A percentile compares a stretch with the other conserved stretches of the same genome.
phyloP scores from a whole-genome alignment of 2,888 invertebrate species.

The Drosophila engyochracea region DNA sequence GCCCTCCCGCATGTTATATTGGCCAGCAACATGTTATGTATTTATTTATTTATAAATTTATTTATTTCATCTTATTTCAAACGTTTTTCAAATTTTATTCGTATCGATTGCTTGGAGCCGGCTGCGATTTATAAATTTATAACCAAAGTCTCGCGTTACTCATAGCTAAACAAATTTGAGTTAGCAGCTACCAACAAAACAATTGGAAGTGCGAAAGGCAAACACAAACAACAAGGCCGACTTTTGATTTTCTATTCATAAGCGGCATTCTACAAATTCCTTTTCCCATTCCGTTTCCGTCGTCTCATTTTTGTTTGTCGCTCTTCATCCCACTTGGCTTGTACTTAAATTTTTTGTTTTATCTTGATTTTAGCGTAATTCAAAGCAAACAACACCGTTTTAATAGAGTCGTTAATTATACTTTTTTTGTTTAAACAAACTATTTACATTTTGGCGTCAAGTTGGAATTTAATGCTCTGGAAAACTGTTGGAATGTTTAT shows the following conservation, averaged over 20 bases:
- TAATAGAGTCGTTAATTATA: slow-evolving; percentile 16
- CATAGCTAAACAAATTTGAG: slow-evolving; percentile 48
- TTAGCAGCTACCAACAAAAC: slow-evolving; percentile 24
- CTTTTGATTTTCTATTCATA: slow-evolving; percentile 51
- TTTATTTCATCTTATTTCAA: neutral
- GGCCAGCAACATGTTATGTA: slow-evolving; percentile 50
- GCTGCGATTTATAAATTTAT: slow-evolving; percentile 34
- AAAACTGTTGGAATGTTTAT: neutral
- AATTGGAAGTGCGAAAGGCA: slow-evolving; percentile 57
- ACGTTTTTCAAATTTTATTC: slow-evolving; percentile 6
- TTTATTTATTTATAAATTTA: slow-evolving; percentile 14
- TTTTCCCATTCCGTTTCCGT: slow-evolving; percentile 16
- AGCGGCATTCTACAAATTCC: slow-evolving; percentile 34
- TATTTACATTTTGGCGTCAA: neutral
- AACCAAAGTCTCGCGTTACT: slow-evolving; percentile 15
- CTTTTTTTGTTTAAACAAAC: slow-evolving; percentile 22
- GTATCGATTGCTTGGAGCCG: slow-evolving; percentile 38
- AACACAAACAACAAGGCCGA: slow-evolving; percentile 44
- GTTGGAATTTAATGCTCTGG: slow-evolving; percentile 1
- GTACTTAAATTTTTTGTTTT: slow-evolving; percentile 23
- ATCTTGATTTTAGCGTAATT: slow-evolving; percentile 31
- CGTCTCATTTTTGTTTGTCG: slow-evolving; percentile 24
- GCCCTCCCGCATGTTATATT: slow-evolving; percentile 35
- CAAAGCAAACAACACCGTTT: neutral
- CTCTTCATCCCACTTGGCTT: slow-evolving; percentile 26